Evolutionary conservation across 2,888 invertebrate genomes (phyloP).

Genomic region (Pilophorus perplexus): DNA sequence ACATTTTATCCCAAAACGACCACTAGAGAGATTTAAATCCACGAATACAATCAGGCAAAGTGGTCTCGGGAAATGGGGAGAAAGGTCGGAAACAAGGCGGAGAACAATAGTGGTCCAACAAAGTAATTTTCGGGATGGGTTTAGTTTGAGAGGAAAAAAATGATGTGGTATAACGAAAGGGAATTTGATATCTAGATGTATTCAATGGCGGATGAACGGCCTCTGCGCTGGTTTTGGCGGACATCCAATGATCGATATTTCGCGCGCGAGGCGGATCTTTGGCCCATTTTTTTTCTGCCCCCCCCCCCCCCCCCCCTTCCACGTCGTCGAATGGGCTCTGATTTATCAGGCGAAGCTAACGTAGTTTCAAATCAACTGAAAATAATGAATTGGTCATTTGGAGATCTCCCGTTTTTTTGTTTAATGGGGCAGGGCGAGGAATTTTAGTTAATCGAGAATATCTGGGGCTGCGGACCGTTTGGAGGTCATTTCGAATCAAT

Average conservation of each 20-base stretch:
- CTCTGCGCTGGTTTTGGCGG: neutral
- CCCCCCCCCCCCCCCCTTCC: neutral
- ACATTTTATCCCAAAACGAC: no score
- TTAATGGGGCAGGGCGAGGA: neutral
- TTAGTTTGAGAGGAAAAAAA: no score
- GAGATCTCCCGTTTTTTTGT: neutral
- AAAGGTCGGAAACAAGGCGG: no score
- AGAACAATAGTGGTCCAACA: no score
- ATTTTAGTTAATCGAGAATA: no score
- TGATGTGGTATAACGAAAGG: neutral
- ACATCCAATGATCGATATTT: conserved; percentile 24
- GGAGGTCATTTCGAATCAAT: no score
- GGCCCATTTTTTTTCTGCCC: no score
- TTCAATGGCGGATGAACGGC: neutral
- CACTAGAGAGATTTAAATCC: no score
- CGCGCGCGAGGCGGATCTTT: neutral
- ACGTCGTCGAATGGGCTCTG: conserved; percentile 7
- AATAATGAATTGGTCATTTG: conserved; percentile 12
- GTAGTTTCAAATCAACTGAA: conserved; percentile 18
- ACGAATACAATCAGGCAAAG: no score
- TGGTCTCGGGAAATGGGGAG: no score
- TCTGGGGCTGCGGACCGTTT: no score
- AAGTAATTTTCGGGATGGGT: no score
- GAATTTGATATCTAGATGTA: conserved; percentile 19
- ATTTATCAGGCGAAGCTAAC: conserved; percentile 17